Conservation (phyloP, 1,140 invertebrate species). For the Drosophila pandora region DNA sequence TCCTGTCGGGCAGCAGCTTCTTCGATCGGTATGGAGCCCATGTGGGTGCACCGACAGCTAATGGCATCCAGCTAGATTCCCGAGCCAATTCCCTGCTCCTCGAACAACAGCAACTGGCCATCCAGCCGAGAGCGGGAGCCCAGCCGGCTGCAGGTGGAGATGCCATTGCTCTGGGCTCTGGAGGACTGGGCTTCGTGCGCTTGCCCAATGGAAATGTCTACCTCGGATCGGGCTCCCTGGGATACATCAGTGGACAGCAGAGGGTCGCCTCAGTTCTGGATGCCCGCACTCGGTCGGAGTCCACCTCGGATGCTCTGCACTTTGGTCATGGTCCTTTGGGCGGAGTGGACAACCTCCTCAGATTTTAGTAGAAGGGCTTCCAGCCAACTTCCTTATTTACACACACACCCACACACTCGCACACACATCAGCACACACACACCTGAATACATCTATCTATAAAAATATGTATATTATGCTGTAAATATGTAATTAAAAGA, state of each 20-base stretch:
- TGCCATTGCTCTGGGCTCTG: slow-evolving; percentile 78
- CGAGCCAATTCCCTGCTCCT: slow-evolving; percentile 57
- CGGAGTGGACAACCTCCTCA: slow-evolving; percentile 62
- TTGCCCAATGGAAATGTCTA: slow-evolving; percentile 77
- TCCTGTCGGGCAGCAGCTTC: slow-evolving; percentile 55
- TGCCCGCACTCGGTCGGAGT: slow-evolving; percentile 71
- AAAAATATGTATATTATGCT: slow-evolving; percentile 56
- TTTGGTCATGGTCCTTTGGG: slow-evolving; percentile 76
- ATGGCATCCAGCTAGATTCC: slow-evolving; percentile 61
- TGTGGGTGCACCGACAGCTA: slow-evolving; percentile 28
- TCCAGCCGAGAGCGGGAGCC: slow-evolving; percentile 49
- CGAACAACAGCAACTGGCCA: slow-evolving; percentile 63
- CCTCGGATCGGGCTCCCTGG: slow-evolving; percentile 78
- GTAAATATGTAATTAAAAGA: slow-evolving; percentile 70
- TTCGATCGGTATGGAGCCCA: slow-evolving; percentile 64
- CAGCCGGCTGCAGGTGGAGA: slow-evolving; percentile 26
- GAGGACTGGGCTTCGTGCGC: slow-evolving; percentile 75
- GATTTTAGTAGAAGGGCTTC: slow-evolving; percentile 52
- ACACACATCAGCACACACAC: neutral
- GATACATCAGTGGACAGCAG: slow-evolving; percentile 77
- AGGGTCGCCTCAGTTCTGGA: slow-evolving; percentile 58
- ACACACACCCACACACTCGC: slow-evolving; percentile 13
- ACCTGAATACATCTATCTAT: slow-evolving; percentile 18
- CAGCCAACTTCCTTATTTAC: slow-evolving; percentile 10
- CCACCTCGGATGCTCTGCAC: slow-evolving; percentile 69